Evolutionary conservation across 2,888 invertebrate genomes (phyloP).

Genomic region (Drosophila algonquin): DNA sequence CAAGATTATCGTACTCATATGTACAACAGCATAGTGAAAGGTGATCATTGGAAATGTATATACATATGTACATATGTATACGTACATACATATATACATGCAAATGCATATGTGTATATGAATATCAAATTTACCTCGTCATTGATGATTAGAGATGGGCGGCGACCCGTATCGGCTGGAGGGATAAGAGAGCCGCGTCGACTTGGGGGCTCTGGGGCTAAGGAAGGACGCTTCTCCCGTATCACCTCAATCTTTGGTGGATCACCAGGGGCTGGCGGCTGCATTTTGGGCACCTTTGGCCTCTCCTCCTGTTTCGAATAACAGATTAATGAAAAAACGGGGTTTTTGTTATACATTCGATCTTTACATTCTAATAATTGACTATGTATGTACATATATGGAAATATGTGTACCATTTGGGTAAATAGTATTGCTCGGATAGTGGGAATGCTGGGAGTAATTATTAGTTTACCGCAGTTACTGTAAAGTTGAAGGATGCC

Average conservation of each 20-base stretch:
- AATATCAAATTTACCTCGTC: slow-evolving; percentile 91
- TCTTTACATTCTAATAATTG: too few species aligned
- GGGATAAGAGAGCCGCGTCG: slow-evolving; percentile 94
- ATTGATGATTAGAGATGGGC: slow-evolving; percentile 95
- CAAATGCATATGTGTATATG: not conserved
- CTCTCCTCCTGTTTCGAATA: slow-evolving; percentile 74
- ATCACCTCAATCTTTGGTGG: slow-evolving; percentile 95
- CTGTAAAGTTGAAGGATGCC: slow-evolving; percentile 16
- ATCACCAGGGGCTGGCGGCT: slow-evolving; percentile 86
- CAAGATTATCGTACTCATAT: not conserved
- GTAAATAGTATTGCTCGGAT: not conserved
- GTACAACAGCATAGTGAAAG: not conserved
- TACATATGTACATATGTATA: not conserved
- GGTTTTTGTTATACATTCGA: not conserved
- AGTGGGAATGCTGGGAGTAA: not conserved
- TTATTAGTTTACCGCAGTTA: slow-evolving; percentile 17
- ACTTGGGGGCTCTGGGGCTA: slow-evolving; percentile 88
- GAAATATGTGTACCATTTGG: not conserved
- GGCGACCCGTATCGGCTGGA: slow-evolving; percentile 91
- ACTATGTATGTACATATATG: too few species aligned
- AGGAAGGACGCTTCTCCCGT: slow-evolving; percentile 92
- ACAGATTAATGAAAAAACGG: not conserved
- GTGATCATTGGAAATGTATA: not conserved
- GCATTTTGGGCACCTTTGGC: slow-evolving; percentile 88
- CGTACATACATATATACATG: not conserved